A percentile compares a stretch with the other conserved stretches of the same genome.
Conservation (phyloP, 1,140 invertebrate genomes). For the Campoletis sonorensis region DNA sequence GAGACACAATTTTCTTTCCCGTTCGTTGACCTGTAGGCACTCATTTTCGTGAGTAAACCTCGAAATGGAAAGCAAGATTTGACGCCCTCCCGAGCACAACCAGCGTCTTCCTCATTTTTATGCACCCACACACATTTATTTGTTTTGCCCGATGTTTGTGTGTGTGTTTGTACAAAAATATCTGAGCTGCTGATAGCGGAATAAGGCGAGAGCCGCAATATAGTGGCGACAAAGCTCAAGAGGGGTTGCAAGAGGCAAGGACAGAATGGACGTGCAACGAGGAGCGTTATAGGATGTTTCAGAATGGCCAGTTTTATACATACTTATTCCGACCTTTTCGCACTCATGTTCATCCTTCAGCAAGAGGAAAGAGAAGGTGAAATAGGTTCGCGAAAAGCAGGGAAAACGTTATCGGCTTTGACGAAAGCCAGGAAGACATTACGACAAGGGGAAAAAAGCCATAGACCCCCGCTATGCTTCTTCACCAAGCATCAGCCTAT, state of each 20-base stretch:
- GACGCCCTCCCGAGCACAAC: constrained; percentile 45
- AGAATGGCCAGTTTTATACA: no score
- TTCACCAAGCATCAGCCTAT: neutral
- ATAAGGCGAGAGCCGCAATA: neutral
- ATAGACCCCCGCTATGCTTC: neutral
- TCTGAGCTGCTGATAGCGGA: neutral
- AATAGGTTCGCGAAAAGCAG: constrained; percentile 14
- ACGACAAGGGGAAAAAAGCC: constrained; percentile 22
- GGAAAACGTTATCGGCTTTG: constrained; percentile 53
- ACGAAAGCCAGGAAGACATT: constrained; percentile 53
- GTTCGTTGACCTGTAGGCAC: neutral
- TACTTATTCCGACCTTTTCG: neutral
- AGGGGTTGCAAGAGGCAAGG: neutral
- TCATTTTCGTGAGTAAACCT: constrained; percentile 40
- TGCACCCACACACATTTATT: neutral
- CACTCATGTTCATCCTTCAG: neutral
- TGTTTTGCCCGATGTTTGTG: neutral
- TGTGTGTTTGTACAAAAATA: no score
- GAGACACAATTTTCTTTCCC: no score
- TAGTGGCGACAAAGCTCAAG: no score
- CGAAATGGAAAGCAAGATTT: constrained; percentile 45
- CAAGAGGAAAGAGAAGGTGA: neutral
- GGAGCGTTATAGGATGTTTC: no score
- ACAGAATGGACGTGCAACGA: no score
- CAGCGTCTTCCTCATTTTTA: constrained; percentile 4